Conservation (phyloP, 2,797 vertebrate species). For the Ctenopoma kingsleyae region DNA sequence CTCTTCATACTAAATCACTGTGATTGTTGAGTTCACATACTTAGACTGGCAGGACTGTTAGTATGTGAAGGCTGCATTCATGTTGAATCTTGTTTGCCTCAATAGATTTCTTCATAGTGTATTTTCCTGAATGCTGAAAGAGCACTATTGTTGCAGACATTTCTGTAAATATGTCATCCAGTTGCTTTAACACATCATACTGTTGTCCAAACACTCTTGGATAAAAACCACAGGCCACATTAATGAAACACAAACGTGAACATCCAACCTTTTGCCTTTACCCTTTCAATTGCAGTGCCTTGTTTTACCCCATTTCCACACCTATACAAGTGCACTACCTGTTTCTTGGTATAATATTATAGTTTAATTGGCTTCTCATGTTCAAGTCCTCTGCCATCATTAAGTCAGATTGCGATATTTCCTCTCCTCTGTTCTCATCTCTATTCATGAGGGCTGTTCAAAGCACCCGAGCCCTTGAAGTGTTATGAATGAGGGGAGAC, state of each 20-base stretch:
- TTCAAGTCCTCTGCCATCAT: slow-evolving; percentile 51
- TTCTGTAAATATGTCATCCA: background rate
- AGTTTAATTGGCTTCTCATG: slow-evolving; percentile 51
- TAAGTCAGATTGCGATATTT: slow-evolving; percentile 62
- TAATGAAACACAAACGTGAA: no score
- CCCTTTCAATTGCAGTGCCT: background rate
- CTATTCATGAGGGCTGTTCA: slow-evolving; percentile 74
- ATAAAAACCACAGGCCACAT: no score
- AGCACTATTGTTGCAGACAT: background rate
- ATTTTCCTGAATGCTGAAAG: slow-evolving; percentile 33
- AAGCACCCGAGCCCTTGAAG: slow-evolving; percentile 71
- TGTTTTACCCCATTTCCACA: background rate
- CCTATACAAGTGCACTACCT: background rate
- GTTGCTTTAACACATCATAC: background rate
- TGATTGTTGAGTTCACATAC: slow-evolving; percentile 63
- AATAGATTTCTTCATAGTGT: slow-evolving; percentile 30
- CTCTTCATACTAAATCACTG: slow-evolving; percentile 49
- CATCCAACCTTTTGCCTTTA: background rate
- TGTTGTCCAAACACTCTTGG: no score
- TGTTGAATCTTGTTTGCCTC: slow-evolving; percentile 71
- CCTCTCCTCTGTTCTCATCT: slow-evolving; percentile 66
- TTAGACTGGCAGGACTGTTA: slow-evolving; percentile 49
- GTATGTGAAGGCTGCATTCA: slow-evolving; percentile 36
- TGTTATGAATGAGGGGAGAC: slow-evolving; percentile 67
- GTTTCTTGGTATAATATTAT: slow-evolving; percentile 32